phyloP scores from a whole-genome alignment of 2,797 vertebrate species.

The Poeciliopsis gracilis region DNA sequence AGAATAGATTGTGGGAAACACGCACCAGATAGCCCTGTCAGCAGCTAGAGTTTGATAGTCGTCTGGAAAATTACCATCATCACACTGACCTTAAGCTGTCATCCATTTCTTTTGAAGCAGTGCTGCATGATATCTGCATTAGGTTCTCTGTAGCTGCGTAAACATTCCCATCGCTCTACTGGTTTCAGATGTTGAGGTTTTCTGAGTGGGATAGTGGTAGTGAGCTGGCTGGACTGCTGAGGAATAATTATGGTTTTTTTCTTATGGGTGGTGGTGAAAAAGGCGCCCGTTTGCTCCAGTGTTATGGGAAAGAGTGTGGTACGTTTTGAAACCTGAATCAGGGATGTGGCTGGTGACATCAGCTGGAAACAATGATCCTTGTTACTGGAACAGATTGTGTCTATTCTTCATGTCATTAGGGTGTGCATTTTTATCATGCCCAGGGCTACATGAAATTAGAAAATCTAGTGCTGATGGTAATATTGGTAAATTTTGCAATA shows the following conservation, averaged over 20 bases:
- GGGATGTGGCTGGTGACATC: slow-evolving; percentile 60
- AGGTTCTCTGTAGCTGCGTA: slow-evolving; percentile 42
- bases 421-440: neutral
- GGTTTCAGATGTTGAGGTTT: slow-evolving; percentile 64
- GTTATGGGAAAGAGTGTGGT: slow-evolving; percentile 48
- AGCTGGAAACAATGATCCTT: slow-evolving; percentile 66
- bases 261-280: slow-evolving; percentile 48
- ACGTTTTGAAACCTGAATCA: slow-evolving; percentile 67
- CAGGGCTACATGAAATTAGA: neutral
- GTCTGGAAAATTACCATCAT: slow-evolving; percentile 70
- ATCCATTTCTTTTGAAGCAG: slow-evolving; percentile 41
- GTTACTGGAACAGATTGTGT: slow-evolving; percentile 45
- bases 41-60: slow-evolving; percentile 59
- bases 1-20: slow-evolving; percentile 43
- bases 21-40: slow-evolving; percentile 66
- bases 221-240: slow-evolving; percentile 45
- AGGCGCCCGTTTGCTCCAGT: slow-evolving; percentile 32
- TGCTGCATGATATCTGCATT: slow-evolving; percentile 27
- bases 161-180: slow-evolving; percentile 34
- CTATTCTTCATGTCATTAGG: slow-evolving; percentile 19
- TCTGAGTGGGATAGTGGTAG: slow-evolving; percentile 43
- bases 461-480: neutral
- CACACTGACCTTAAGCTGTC: slow-evolving; percentile 41
- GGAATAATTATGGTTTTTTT: slow-evolving; percentile 68
- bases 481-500: neutral